phyloP scores from a whole-genome alignment of 1,140 invertebrate genomes.

The Eupristina koningsbergeri region DNA sequence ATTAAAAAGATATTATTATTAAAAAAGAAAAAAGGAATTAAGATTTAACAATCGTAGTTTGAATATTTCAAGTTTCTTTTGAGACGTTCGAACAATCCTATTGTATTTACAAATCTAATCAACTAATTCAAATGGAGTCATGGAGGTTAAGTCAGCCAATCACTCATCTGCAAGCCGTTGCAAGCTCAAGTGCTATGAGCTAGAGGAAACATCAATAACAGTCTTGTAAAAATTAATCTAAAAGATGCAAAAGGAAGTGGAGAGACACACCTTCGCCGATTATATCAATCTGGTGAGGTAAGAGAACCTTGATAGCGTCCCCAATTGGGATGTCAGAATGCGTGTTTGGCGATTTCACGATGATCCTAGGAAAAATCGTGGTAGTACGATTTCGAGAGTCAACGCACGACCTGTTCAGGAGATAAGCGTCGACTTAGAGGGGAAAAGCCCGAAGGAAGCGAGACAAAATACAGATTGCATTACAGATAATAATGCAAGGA shows the following conservation, averaged over 20 bases:
- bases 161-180: neutral
- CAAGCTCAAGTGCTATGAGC: neutral
- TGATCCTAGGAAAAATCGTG: neutral
- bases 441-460: neutral
- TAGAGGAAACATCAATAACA: neutral
- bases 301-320: constrained; percentile 21
- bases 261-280: neutral
- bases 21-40: neutral
- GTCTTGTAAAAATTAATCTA: neutral
- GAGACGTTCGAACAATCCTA: neutral
- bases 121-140: neutral
- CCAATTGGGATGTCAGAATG: neutral
- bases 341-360: neutral
- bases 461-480: constrained; percentile 10
- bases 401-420: neutral
- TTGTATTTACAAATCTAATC: neutral
- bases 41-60: neutral
- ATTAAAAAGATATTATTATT: neutral
- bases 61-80: too few relatives aligned
- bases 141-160: neutral
- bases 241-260: neutral
- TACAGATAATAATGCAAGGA: neutral
- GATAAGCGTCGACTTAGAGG: neutral
- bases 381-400: neutral
- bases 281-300: neutral